Conservation (phyloP, 2,888 invertebrate genomes). For the Pharmacophagus antenor region DNA sequence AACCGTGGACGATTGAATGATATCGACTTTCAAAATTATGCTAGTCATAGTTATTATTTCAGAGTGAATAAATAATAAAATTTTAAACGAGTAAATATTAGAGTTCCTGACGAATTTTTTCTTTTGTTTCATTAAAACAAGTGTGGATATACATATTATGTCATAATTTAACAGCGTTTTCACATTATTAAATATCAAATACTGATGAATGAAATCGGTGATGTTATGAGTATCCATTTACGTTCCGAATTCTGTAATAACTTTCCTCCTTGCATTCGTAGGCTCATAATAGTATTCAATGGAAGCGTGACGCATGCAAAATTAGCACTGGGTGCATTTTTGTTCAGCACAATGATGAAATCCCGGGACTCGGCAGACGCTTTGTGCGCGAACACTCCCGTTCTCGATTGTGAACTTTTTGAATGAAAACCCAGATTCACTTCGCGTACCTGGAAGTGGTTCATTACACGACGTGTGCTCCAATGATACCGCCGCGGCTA, state of each 20-base stretch:
- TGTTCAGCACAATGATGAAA: conserved; percentile 73
- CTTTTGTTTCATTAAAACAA: too few species aligned
- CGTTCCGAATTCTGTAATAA: conserved; percentile 13
- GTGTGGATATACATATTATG: too few species aligned
- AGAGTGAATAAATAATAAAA: too few species aligned
- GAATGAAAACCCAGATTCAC: conserved; percentile 61
- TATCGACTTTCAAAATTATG: conserved; percentile 20
- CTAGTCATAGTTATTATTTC: neutral
- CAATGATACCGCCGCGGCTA: conserved; percentile 35
- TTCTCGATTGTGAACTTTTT: conserved; percentile 65
- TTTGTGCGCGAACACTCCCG: conserved; percentile 62
- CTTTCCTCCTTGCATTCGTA: conserved; percentile 10
- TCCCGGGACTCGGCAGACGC: conserved; percentile 55
- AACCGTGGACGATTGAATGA: conserved; percentile 2
- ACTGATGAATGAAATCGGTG: neutral
- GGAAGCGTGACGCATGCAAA: conserved; percentile 61
- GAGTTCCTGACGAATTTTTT: too few species aligned
- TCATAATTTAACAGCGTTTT: neutral
- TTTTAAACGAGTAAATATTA: neutral
- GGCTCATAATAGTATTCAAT: conserved; percentile 58
- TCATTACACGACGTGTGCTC: conserved; percentile 48
- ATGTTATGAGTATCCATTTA: neutral
- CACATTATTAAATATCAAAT: neutral
- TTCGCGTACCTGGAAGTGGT: conserved; percentile 53
- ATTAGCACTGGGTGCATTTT: conserved; percentile 72